A percentile compares a stretch with the other conserved stretches of the same genome.
These are phyloP conservation scores for Eclectus roratus DNA, from an alignment of 2,113 vertebrate species.

Conservation along the genomic window DNA sequence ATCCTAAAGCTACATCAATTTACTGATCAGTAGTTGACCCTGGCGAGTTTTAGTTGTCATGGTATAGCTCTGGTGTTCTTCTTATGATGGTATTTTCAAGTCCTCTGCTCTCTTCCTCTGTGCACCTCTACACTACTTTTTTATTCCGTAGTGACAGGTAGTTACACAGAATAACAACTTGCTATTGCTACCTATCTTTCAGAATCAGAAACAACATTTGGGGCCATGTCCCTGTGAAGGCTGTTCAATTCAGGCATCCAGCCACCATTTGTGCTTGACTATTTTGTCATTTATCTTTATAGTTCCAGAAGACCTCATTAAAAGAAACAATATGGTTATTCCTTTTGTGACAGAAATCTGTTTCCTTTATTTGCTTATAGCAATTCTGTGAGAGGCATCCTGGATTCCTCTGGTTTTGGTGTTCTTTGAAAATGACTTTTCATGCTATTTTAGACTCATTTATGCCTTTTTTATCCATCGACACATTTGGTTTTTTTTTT, in stretches of 20 bases:
- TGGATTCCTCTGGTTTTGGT: neutral
- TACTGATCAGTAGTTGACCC: neutral
- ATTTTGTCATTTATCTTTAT: neutral
- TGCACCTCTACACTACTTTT: neutral
- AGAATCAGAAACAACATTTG: neutral
- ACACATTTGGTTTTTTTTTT: neutral
- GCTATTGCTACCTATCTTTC: neutral
- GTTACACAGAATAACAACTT: neutral
- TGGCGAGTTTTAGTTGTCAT: neutral
- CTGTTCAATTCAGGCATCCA: neutral
- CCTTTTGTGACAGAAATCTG: neutral
- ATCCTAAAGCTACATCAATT: rapidly evolving
- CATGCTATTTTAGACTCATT: neutral
- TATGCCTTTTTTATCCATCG: neutral
- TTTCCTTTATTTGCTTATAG: neutral
- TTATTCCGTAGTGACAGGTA: neutral
- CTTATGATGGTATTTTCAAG: neutral
- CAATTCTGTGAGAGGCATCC: neutral
- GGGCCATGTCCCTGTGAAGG: neutral
- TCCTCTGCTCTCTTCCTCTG: neutral
- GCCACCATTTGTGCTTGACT: neutral
- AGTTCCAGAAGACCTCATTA: neutral
- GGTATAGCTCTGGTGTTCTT: neutral
- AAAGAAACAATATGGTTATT: neutral
- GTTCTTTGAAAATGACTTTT: neutral